These are phyloP conservation scores for Protaetia brevitarsis DNA, from an alignment of 1,140 invertebrate species.

Conservation along the genomic window DNA sequence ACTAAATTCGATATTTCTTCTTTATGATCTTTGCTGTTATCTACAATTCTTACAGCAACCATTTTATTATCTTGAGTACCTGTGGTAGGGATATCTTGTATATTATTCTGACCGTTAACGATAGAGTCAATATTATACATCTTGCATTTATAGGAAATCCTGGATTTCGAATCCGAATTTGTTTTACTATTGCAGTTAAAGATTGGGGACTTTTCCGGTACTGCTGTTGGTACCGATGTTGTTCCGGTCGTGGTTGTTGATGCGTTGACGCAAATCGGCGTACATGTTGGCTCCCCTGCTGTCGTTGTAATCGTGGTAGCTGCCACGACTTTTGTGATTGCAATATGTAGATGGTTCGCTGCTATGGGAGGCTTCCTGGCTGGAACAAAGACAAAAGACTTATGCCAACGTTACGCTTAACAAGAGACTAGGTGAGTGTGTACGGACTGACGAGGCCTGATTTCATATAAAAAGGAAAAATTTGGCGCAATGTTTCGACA, in stretches of 20 bases:
- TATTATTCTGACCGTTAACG: not conserved
- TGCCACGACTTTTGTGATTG: too few relatives aligned
- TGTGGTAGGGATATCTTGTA: not conserved
- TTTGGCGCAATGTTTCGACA: too few relatives aligned
- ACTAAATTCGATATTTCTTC: not conserved
- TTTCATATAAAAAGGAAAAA: too few relatives aligned
- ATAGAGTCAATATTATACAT: slow-evolving; percentile 30
- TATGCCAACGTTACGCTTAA: slow-evolving; percentile 26
- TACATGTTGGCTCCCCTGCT: slow-evolving; percentile 9
- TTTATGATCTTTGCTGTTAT: not conserved
- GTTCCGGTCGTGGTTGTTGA: too few relatives aligned
- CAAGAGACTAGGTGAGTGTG: too few relatives aligned
- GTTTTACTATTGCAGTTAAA: not conserved
- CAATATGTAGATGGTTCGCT: slow-evolving; percentile 24
- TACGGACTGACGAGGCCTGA: too few relatives aligned
- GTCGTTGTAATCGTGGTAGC: slow-evolving; percentile 21
- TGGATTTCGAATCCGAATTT: not conserved
- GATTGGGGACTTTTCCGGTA: too few relatives aligned
- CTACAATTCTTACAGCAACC: not conserved
- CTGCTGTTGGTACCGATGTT: too few relatives aligned
- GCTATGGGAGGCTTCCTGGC: slow-evolving; percentile 45
- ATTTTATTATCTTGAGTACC: not conserved
- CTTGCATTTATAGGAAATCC: slow-evolving; percentile 28
- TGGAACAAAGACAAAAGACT: slow-evolving; percentile 44
- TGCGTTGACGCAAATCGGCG: not conserved